A percentile compares a stretch with the other conserved stretches of the same genome.
Evolutionary conservation across 2,113 vertebrate species (phyloP).

Genomic region (Lampris megalopsis): DNA sequence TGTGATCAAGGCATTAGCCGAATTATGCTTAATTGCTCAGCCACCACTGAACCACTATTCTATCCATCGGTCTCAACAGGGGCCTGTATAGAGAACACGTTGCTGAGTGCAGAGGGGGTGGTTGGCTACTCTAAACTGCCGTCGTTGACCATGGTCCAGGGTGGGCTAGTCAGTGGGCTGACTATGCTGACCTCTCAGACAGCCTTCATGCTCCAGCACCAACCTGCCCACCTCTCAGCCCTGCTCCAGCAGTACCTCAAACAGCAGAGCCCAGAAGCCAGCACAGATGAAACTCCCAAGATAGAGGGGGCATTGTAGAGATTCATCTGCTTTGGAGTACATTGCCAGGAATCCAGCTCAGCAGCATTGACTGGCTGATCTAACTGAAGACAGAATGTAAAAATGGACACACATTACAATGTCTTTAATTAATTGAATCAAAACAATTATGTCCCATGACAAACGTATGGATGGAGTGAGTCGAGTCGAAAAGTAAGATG

Average conservation of each 20-base stretch:
- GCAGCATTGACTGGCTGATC: neutral
- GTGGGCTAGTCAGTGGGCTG: slow-evolving; percentile 85
- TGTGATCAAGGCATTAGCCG: neutral
- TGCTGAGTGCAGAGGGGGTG: slow-evolving; percentile 89
- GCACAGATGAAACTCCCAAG: neutral
- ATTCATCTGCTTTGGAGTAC: neutral
- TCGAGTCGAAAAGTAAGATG: neutral
- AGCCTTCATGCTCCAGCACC: slow-evolving; percentile 81
- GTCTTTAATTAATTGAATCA: neutral
- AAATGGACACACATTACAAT: neutral
- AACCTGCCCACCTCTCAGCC: slow-evolving; percentile 78
- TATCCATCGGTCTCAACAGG: slow-evolving; percentile 73
- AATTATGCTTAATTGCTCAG: neutral
- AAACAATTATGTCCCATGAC: neutral
- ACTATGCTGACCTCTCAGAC: slow-evolving; percentile 81
- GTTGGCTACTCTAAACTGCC: slow-evolving; percentile 87
- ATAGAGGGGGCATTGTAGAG: slow-evolving; percentile 58
- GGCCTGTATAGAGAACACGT: slow-evolving; percentile 87
- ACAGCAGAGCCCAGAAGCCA: slow-evolving; percentile 63
- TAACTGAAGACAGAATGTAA: neutral
- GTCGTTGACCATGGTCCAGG: slow-evolving; percentile 73
- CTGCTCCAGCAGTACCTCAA: slow-evolving; percentile 87
- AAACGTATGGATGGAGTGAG: neutral
- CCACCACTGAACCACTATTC: neutral
- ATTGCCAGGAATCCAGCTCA: neutral